Evolutionary conservation across 2,113 vertebrate species (phyloP).

Genomic region (Salminus brasiliensis): DNA sequence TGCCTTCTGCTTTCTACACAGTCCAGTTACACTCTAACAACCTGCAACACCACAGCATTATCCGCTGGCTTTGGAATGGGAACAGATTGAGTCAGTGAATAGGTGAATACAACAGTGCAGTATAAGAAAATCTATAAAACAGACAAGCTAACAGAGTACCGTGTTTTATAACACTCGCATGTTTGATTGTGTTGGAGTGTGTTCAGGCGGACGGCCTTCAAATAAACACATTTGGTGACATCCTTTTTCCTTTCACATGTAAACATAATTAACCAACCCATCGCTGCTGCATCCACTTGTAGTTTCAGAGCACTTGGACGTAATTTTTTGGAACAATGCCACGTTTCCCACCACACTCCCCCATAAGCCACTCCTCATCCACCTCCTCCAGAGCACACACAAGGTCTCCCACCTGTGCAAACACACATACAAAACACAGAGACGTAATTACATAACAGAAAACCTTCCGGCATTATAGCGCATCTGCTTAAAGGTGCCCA

Average conservation of each 20-base stretch:
- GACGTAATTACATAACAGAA: not conserved
- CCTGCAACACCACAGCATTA: constrained; percentile 4
- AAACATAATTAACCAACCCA: not conserved
- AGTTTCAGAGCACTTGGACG: constrained; percentile 59
- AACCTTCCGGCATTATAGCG: too few relatives aligned
- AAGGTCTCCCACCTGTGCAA: constrained; percentile 66
- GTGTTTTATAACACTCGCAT: not conserved
- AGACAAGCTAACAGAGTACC: not conserved
- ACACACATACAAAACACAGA: not conserved
- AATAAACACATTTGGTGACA: not conserved
- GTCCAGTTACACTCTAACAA: not conserved
- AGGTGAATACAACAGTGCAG: not conserved
- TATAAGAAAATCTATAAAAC: not conserved
- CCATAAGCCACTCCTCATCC: constrained; percentile 73
- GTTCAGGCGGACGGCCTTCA: not conserved
- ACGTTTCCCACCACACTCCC: constrained; percentile 62
- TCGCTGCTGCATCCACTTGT: not conserved
- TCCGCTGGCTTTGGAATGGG: constrained; percentile 5
- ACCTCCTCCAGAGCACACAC: constrained; percentile 66
- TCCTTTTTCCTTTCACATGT: not conserved
- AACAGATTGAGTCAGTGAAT: not conserved
- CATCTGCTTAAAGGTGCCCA: too few relatives aligned
- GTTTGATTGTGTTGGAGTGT: constrained; percentile 14
- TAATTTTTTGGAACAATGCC: constrained; percentile 75
- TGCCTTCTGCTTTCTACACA: constrained; percentile 1